These are phyloP conservation scores for Pollenia griseotomentosa DNA, from an alignment of 2,888 invertebrate species.

Conservation along the genomic window DNA sequence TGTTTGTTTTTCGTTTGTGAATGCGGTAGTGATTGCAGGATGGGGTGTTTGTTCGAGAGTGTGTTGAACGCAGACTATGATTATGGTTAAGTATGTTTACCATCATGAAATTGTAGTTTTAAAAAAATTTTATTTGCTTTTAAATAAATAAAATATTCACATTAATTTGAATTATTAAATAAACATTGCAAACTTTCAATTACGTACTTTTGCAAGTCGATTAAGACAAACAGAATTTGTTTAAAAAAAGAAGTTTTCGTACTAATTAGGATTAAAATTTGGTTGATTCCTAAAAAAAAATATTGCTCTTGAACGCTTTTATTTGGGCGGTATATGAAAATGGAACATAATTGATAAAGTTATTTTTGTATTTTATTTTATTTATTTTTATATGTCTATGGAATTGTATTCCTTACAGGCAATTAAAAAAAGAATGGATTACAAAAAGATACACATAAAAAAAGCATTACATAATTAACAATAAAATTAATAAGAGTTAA, in stretches of 20 bases:
- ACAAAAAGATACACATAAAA: too few species aligned
- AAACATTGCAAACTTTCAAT: slow-evolving; percentile 36
- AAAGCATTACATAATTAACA: too few species aligned
- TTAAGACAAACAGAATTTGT: slow-evolving; percentile 1
- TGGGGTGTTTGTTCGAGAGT: background rate
- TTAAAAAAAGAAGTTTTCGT: background rate
- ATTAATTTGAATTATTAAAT: slow-evolving; percentile 35
- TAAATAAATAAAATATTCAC: slow-evolving; percentile 18
- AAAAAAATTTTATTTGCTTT: slow-evolving; percentile 1
- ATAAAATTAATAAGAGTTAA: too few species aligned
- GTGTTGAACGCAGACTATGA: background rate
- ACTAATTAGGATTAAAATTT: too few species aligned
- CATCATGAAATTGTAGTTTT: background rate
- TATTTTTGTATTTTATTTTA: too few species aligned
- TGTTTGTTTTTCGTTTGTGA: background rate
- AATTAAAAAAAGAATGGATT: too few species aligned
- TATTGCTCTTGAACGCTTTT: too few species aligned
- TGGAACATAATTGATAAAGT: too few species aligned
- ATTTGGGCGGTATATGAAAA: too few species aligned
- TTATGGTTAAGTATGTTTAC: slow-evolving; percentile 48
- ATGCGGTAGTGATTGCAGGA: background rate
- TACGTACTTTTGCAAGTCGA: slow-evolving; percentile 6
- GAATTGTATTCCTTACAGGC: too few species aligned
- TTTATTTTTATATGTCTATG: too few species aligned
- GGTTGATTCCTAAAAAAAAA: too few species aligned